Evolutionary conservation across 2,888 invertebrate species (phyloP).

Genomic region (Lamellibrachia satsuma): DNA sequence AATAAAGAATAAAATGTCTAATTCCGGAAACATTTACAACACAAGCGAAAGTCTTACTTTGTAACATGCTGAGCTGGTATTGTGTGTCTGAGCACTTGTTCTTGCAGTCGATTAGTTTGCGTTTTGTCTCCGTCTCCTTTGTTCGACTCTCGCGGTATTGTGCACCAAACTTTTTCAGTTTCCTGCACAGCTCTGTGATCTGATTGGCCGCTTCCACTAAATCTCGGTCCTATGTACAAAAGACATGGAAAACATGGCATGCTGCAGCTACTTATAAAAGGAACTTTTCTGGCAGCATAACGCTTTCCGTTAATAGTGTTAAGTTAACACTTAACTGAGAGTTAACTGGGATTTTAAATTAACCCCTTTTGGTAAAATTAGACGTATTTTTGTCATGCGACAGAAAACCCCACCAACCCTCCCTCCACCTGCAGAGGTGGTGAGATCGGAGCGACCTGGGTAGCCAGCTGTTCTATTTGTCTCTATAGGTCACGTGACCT

Average conservation of each 20-base stretch:
- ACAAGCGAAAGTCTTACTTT: background rate
- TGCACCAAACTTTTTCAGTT: constrained; percentile 48
- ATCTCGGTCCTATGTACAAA: constrained; percentile 49
- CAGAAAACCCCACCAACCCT: too few species aligned
- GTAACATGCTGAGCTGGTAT: background rate
- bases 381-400: too few species aligned
- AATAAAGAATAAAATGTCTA: background rate
- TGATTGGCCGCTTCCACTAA: constrained; percentile 49
- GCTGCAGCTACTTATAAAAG: background rate
- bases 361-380: too few species aligned
- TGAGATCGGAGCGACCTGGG: too few species aligned
- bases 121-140: constrained; percentile 46
- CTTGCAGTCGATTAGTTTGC: constrained; percentile 51
- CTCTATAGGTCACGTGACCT: too few species aligned
- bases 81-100: constrained; percentile 44
- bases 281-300: too few species aligned
- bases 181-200: constrained; percentile 47
- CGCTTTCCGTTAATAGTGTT: too few species aligned
- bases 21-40: too few species aligned
- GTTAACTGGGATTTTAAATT: too few species aligned
- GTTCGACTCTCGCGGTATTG: constrained; percentile 47
- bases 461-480: too few species aligned
- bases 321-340: too few species aligned
- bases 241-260: background rate
- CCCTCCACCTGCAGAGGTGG: too few species aligned